Evolutionary conservation across 2,888 invertebrate genomes (phyloP).

Genomic region (Drosophila pseudotalamancana): DNA sequence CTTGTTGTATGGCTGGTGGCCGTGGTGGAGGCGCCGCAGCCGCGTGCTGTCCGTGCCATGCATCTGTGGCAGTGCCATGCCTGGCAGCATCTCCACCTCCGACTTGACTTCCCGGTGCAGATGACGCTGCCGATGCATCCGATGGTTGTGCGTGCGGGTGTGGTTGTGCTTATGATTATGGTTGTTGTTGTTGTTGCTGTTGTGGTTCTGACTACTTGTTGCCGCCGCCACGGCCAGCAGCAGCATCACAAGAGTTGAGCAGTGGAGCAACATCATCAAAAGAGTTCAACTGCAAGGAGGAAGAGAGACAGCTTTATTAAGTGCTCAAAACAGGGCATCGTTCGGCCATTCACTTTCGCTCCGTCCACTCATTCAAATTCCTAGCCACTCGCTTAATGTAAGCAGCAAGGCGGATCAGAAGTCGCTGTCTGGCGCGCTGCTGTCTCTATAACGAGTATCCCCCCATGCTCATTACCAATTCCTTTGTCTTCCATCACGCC

Average conservation of each 20-base stretch:
- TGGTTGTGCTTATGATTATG: neutral
- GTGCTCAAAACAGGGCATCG: neutral
- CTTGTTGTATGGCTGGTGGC: constrained; percentile 70
- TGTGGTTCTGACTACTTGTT: constrained; percentile 48
- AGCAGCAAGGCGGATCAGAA: constrained; percentile 73
- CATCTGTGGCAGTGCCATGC: constrained; percentile 43
- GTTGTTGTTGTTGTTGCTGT: constrained; percentile 24
- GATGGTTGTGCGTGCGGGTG: constrained; percentile 46
- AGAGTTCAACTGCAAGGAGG: constrained; percentile 43
- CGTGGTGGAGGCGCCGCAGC: constrained; percentile 66
- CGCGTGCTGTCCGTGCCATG: constrained; percentile 53
- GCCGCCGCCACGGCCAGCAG: constrained; percentile 30
- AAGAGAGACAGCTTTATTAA: constrained; percentile 56
- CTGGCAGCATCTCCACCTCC: constrained; percentile 71
- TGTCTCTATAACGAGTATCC: constrained; percentile 22
- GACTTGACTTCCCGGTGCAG: constrained; percentile 51
- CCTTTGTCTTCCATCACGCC: constrained; percentile 66
- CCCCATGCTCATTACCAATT: constrained; percentile 66
- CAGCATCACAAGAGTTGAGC: constrained; percentile 50
- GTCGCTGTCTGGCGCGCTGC: constrained; percentile 6
- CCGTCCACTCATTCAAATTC: constrained; percentile 48
- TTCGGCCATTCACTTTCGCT: constrained; percentile 61
- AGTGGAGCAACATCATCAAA: constrained; percentile 42
- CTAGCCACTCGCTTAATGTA: constrained; percentile 67
- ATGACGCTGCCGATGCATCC: constrained; percentile 61